phyloP scores from a whole-genome alignment of 1,140 invertebrate genomes.

The Anastrepha obliqua region DNA sequence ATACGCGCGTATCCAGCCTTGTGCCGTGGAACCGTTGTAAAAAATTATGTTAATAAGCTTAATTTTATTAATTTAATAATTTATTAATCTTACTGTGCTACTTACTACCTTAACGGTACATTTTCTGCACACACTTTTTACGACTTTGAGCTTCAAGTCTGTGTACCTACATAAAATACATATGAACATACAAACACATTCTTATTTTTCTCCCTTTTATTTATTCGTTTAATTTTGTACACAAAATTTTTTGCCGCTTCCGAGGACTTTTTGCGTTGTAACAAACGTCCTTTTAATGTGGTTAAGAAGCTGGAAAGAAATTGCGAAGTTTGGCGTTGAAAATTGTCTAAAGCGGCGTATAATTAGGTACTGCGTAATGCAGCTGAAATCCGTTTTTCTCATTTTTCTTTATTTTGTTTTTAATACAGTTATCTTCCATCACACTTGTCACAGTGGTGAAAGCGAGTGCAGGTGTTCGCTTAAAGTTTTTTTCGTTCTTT shows the following conservation, averaged over 20 bases:
- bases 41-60: conserved; percentile 47
- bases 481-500: too few species aligned
- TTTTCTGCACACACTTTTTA: neutral
- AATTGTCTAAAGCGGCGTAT: conserved; percentile 22
- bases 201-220: neutral
- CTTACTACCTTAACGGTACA: neutral
- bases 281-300: neutral
- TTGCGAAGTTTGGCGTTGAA: neutral
- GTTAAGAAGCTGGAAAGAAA: neutral
- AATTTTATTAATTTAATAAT: neutral
- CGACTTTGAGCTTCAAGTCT: neutral
- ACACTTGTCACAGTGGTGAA: neutral
- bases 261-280: too few species aligned
- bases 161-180: too few species aligned
- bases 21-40: neutral
- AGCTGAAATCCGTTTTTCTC: neutral
- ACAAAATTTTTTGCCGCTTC: neutral
- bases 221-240: neutral
- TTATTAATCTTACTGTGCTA: neutral
- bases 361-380: neutral
- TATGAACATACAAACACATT: too few species aligned
- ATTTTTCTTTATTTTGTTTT: neutral
- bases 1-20: neutral
- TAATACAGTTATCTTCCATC: neutral
- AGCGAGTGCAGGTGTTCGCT: too few species aligned